Conservation (phyloP, 1,140 invertebrate genomes). For the Drosophila virilis region DNA sequence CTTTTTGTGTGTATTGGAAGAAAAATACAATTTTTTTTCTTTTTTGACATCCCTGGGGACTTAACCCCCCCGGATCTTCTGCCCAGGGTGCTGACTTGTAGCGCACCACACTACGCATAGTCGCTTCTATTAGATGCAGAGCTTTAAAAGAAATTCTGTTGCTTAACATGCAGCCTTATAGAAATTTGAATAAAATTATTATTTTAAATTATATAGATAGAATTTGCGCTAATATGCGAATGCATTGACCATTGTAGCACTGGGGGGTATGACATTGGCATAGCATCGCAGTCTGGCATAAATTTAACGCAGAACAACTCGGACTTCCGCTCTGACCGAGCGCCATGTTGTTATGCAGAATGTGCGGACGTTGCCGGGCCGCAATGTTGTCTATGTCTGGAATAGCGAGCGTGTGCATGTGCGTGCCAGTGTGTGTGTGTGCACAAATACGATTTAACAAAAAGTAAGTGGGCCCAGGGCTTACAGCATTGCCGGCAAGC, state of each 20-base stretch:
- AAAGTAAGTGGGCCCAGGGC: conserved; percentile 55
- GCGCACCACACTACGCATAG: no score
- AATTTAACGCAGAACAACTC: conserved; percentile 73
- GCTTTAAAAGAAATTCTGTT: background rate
- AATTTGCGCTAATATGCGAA: background rate
- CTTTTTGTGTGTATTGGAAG: no score
- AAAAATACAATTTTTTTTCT: no score
- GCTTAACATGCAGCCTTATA: background rate
- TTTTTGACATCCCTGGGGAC: no score
- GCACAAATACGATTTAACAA: conserved; percentile 62
- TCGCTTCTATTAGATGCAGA: no score
- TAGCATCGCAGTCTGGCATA: conserved; percentile 63
- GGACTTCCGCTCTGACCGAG: conserved; percentile 73
- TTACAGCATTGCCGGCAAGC: conserved; percentile 29
- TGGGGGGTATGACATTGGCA: conserved; percentile 9
- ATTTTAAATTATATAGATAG: background rate
- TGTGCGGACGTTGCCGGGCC: conserved; percentile 27
- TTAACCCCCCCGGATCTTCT: no score
- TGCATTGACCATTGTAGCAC: conserved; percentile 33
- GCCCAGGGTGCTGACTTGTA: no score
- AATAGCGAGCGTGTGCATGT: conserved; percentile 2
- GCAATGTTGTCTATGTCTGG: background rate
- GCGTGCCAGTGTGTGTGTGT: conserved; percentile 27
- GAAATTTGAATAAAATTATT: no score
- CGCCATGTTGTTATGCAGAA: conserved; percentile 73